These are phyloP conservation scores for Acanthosepion lycidas DNA, from an alignment of 2,888 invertebrate species.

Conservation along the genomic window DNA sequence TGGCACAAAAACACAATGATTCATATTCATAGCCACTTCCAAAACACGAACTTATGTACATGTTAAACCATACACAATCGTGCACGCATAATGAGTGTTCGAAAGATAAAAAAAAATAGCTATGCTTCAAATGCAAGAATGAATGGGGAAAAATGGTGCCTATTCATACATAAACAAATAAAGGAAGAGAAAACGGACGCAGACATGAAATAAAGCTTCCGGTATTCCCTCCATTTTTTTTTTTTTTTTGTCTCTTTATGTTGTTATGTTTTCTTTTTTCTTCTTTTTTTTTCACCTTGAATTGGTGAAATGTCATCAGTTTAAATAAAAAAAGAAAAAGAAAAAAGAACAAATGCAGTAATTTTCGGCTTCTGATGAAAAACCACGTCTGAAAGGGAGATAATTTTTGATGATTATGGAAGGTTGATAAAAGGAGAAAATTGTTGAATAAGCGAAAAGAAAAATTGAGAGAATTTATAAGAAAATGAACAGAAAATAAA, in stretches of 20 bases:
- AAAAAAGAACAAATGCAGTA: background rate
- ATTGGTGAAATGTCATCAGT: background rate
- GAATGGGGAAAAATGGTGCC: background rate
- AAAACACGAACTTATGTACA: background rate
- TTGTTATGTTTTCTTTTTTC: no score
- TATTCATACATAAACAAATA: background rate
- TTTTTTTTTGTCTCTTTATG: no score
- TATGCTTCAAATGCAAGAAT: background rate
- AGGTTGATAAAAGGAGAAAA: background rate
- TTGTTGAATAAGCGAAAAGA: background rate
- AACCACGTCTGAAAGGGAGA: background rate
- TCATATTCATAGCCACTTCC: background rate
- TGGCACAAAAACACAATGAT: background rate
- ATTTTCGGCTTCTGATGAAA: background rate
- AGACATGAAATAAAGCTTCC: background rate
- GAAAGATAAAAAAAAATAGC: background rate
- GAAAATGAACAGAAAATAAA: background rate
- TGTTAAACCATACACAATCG: background rate
- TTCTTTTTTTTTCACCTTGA: background rate
- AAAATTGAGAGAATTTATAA: background rate
- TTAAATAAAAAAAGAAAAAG: no score
- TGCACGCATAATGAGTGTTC: background rate
- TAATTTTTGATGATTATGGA: background rate
- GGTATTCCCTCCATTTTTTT: background rate
- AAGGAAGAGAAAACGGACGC: background rate